A percentile compares a stretch with the other conserved stretches of the same genome.
Evolutionary conservation across 2,888 invertebrate species (phyloP).

Genomic region (Heteropelma amictum): DNA sequence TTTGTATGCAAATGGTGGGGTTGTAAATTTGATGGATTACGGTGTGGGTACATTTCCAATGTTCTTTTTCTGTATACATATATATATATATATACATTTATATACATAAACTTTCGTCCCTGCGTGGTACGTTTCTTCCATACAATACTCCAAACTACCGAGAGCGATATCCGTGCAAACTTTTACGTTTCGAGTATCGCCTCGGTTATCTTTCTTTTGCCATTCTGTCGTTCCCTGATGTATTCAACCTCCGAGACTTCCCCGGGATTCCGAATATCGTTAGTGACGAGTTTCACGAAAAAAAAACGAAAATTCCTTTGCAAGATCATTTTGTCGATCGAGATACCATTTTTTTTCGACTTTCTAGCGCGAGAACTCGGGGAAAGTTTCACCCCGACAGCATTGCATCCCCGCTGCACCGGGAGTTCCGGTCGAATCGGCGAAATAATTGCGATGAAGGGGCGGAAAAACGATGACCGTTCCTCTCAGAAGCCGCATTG

Average conservation of each 20-base stretch:
- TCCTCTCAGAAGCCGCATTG: neutral
- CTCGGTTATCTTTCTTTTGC: neutral
- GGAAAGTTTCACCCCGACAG: no score
- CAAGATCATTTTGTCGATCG: no score
- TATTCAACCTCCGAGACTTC: neutral
- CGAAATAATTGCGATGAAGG: slow-evolving; percentile 33
- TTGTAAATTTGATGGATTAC: slow-evolving; percentile 72
- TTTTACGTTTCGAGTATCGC: slow-evolving; percentile 6
- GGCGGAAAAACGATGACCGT: slow-evolving; percentile 21
- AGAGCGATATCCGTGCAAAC: slow-evolving; percentile 45
- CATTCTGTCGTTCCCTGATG: neutral
- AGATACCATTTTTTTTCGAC: no score
- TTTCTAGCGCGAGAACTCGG: no score
- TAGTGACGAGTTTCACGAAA: neutral
- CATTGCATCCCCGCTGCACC: no score
- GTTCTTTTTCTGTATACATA: slow-evolving; percentile 66
- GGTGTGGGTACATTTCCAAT: slow-evolving; percentile 52
- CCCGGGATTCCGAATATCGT: no score
- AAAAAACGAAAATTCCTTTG: neutral
- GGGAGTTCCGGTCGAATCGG: neutral
- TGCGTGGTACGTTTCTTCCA: slow-evolving; percentile 22
- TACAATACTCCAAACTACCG: slow-evolving; percentile 42
- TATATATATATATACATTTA: no score
- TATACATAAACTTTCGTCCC: neutral
- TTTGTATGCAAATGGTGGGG: slow-evolving; percentile 69